phyloP scores from a whole-genome alignment of 1,140 invertebrate genomes.

The Drosophila neocordata region DNA sequence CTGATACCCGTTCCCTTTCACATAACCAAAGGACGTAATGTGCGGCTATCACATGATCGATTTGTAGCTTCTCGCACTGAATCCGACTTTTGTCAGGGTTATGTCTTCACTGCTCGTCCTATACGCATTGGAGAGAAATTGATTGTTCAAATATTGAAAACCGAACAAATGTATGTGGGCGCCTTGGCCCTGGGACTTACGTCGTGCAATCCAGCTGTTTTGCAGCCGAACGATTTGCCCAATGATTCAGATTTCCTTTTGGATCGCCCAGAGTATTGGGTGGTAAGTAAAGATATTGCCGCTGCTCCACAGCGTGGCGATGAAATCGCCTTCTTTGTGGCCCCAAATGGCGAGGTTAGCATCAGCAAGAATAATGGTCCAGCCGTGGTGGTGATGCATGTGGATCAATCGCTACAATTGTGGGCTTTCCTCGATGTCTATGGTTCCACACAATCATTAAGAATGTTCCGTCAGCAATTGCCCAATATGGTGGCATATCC shows the following conservation, averaged over 20 bases:
- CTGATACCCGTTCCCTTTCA: conserved; percentile 89
- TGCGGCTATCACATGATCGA: conserved; percentile 90
- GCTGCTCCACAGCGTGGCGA: conserved; percentile 92
- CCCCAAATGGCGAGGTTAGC: conserved; percentile 92
- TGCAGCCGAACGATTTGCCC: conserved; percentile 91
- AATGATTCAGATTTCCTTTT: conserved; percentile 96
- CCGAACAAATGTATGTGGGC: conserved; percentile 93
- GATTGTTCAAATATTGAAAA: conserved; percentile 92
- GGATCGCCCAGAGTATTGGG: conserved; percentile 98
- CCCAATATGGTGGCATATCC: conserved; percentile 80
- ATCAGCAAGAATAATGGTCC: conserved; percentile 94
- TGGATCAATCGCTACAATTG: conserved; percentile 93
- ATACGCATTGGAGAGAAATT: conserved; percentile 93
- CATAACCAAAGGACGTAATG: conserved; percentile 91
- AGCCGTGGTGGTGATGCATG: conserved; percentile 94
- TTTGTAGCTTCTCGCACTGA: conserved; percentile 91
- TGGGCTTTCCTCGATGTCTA: conserved; percentile 99
- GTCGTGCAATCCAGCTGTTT: conserved; percentile 92
- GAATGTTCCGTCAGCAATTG: conserved; percentile 85
- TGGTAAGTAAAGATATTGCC: conserved; percentile 96
- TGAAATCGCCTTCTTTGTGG: conserved; percentile 94
- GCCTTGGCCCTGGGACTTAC: conserved; percentile 96
- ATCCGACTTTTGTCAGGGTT: conserved; percentile 96
- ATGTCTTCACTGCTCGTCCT: conserved; percentile 95
- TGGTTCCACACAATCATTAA: conserved; percentile 94